A percentile compares a stretch with the other conserved stretches of the same genome.
phyloP scores from a whole-genome alignment of 2,888 invertebrate species.

The Eupithecia exiguata region DNA sequence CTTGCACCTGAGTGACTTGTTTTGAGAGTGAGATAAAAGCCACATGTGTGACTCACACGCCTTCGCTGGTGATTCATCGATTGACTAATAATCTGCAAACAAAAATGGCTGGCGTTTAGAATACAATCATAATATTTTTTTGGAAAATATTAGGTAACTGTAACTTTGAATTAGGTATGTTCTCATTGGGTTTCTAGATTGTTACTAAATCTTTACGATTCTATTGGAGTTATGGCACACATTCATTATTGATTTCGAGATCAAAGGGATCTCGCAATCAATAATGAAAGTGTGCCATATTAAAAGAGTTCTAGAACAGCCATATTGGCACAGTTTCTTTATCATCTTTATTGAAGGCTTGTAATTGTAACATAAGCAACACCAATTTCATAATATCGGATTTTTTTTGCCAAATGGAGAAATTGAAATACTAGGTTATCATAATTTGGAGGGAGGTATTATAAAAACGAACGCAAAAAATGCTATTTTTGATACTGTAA shows the following conservation, averaged over 20 bases:
- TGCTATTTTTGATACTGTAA: neutral
- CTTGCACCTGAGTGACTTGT: neutral
- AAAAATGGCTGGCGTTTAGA: constrained; percentile 4
- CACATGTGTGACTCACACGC: constrained; percentile 6
- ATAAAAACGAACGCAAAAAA: neutral
- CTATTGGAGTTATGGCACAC: neutral
- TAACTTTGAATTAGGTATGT: neutral
- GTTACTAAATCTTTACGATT: neutral
- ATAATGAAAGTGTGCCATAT: too few species aligned
- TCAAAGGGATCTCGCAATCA: too few species aligned
- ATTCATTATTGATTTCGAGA: neutral
- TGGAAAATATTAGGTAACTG: neutral
- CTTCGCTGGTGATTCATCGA: neutral
- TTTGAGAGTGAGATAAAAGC: constrained; percentile 4
- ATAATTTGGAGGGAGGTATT: neutral
- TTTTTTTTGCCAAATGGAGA: too few species aligned
- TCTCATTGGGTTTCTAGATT: neutral
- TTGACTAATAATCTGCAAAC: constrained; percentile 17
- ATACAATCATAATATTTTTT: neutral
- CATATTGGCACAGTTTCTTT: too few species aligned
- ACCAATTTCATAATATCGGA: neutral
- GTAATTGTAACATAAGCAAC: too few species aligned
- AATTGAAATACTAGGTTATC: too few species aligned
- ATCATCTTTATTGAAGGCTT: too few species aligned
- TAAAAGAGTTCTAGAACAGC: too few species aligned